Percentiles rank a stretch among this genome's conserved stretches.
phyloP scores from a whole-genome alignment of 2,113 vertebrate genomes.

The Rhombomys opimus region DNA sequence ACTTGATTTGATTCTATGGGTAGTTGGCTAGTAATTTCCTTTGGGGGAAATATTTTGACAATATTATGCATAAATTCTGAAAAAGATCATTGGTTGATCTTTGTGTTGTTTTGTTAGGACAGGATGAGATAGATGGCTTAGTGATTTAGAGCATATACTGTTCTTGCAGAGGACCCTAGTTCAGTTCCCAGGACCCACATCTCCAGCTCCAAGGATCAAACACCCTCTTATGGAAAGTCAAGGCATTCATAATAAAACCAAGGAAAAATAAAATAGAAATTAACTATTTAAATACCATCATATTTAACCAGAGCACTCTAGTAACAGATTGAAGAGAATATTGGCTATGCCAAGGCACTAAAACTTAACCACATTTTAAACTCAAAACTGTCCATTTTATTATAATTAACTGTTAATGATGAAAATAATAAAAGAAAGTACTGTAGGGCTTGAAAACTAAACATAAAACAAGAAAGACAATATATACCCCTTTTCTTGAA shows the following conservation, averaged over 20 bases:
- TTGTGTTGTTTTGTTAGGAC: neutral
- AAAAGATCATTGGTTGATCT: neutral
- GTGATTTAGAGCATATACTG: neutral
- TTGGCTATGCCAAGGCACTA: neutral
- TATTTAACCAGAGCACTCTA: neutral
- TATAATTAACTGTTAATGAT: neutral
- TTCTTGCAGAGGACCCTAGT: neutral
- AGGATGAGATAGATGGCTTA: neutral
- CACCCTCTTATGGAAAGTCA: neutral
- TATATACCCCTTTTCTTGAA: neutral
- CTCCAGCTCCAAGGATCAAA: neutral
- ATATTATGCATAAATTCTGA: neutral
- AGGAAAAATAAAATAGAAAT: neutral
- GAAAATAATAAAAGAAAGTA: neutral
- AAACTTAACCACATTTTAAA: neutral
- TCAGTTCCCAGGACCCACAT: neutral
- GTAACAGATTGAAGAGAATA: neutral
- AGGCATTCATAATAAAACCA: conserved; percentile 18
- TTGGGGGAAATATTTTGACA: neutral
- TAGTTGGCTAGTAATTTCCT: neutral
- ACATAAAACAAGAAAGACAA: neutral
- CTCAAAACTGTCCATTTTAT: neutral
- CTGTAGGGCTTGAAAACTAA: neutral
- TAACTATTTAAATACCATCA: conserved; percentile 22
- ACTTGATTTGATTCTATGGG: neutral